Evolutionary conservation across 2,797 vertebrate species (phyloP).

Genomic region (Muscicapa striata): DNA sequence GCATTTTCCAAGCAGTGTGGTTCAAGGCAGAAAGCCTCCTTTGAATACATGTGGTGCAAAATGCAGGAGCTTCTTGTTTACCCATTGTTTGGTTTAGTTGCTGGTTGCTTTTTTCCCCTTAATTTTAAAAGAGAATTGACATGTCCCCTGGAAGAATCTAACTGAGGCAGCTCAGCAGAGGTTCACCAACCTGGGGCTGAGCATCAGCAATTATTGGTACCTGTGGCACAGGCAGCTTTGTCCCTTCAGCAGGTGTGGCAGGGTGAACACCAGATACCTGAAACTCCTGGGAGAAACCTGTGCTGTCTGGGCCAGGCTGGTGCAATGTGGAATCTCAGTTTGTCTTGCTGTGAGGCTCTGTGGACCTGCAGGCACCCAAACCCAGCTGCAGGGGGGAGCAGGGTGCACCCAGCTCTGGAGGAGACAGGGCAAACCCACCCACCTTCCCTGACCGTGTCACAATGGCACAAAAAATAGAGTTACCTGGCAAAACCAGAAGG

Average conservation of each 20-base stretch:
- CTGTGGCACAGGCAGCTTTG: neutral
- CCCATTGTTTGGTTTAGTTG: neutral
- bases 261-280: neutral
- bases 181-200: neutral
- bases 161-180: neutral
- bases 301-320: neutral
- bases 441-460: neutral
- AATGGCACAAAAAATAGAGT: neutral
- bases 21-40: neutral
- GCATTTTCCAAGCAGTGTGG: neutral
- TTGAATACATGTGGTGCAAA: neutral
- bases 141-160: neutral
- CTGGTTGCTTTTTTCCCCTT: neutral
- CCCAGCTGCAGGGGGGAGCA: neutral
- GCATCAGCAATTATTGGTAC: neutral
- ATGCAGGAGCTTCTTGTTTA: neutral
- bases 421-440: neutral
- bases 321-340: neutral
- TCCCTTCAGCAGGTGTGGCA: rapidly evolving
- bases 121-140: conserved; percentile 18
- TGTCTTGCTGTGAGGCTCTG: neutral
- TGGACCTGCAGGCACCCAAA: neutral
- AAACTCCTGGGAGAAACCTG: neutral
- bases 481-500: neutral
- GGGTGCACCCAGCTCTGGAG: neutral